Evolutionary conservation across 2,113 vertebrate species (phyloP), one percentile per base, ranked within the genome.

Genomic region (Myiagra hebetior): DNA sequence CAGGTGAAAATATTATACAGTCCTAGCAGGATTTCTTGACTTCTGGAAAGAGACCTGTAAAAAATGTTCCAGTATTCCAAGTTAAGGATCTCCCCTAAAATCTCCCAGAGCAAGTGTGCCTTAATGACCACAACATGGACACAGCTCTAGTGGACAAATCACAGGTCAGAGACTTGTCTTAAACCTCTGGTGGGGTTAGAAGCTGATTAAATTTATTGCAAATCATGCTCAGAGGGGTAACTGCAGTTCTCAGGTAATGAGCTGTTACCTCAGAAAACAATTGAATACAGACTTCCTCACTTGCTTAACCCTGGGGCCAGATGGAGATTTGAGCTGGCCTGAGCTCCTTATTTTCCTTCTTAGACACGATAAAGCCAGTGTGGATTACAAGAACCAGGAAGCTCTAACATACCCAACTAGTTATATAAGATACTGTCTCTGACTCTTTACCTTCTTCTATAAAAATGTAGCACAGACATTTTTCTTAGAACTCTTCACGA

Each of bases 41-140:
- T 77, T 67, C 47, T 55, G 33, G 26, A 15, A 83, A 64, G 31
- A 78, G 53, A 41, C 6, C 13, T 37, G 4, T 17, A n/a, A 26
- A 44, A 63, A 59, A 27, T 4, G 5, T 42, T 49, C 26, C 49
- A 37, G 24, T n/a, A 22, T 31, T 74, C 28, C 1, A 27, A 39
- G 19, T 22, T 27, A 47, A 59, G 21, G n/a, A 47, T 28, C 4
- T 69, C 7, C 3, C 14, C 52, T 33, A 13, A 78, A 57, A 26
- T 31, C 41, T 30, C 46, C 7, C 27, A 44, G 13, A 47, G 5
- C 11, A 39, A 52, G 5, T 3, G 11, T 69, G 31, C 17, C 31
- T 14, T 15, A 31, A n/a, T 1, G 13, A 46, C 22, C 33, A 33
- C 9, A 16, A 8, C 9, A 8, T 1, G 20, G 31, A 11, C 7